A percentile compares a stretch with the other conserved stretches of the same genome.
These are phyloP conservation scores for Otocyon megalotis DNA, from an alignment of 2,113 vertebrate species.

Conservation along the genomic window DNA sequence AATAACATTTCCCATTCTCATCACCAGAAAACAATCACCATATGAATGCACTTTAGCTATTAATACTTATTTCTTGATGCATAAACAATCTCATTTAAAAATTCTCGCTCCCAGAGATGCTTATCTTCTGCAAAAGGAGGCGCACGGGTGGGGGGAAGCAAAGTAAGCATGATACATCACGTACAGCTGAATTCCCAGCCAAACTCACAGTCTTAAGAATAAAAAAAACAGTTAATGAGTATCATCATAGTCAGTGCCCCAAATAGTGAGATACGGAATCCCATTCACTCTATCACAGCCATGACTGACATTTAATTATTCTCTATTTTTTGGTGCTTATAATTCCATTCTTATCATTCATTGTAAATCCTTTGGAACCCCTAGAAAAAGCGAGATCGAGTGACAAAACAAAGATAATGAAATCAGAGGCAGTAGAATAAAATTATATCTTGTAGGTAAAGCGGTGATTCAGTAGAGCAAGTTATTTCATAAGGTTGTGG, in stretches of 20 bases:
- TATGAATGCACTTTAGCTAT: conserved; percentile 85
- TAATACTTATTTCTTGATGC: conserved; percentile 87
- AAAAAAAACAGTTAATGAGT: conserved; percentile 88
- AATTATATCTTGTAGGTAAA: conserved; percentile 89
- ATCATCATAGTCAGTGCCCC: conserved; percentile 83
- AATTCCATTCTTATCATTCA: conserved; percentile 89
- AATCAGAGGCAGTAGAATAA: conserved; percentile 88
- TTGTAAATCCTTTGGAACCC: conserved; percentile 88
- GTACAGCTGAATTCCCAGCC: conserved; percentile 80
- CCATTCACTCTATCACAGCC: conserved; percentile 87
- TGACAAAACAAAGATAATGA: conserved; percentile 91
- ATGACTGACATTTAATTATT: conserved; percentile 92
- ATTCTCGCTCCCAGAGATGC: conserved; percentile 81
- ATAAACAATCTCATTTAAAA: conserved; percentile 89
- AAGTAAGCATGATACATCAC: conserved; percentile 79
- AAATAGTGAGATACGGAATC: conserved; percentile 87
- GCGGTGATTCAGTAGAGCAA: conserved; percentile 82
- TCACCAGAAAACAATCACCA: conserved; percentile 87
- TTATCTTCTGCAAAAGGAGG: conserved; percentile 82
- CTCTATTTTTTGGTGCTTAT: conserved; percentile 89
- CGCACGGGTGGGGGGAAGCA: accelerated
- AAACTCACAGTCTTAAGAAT: conserved; percentile 83
- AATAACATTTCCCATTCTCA: conserved; percentile 87
- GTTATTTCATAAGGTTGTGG: conserved; percentile 84
- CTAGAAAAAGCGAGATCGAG: conserved; percentile 88